These are phyloP conservation scores for Lota lota DNA, from an alignment of 2,113 vertebrate genomes.

Conservation along the genomic window DNA sequence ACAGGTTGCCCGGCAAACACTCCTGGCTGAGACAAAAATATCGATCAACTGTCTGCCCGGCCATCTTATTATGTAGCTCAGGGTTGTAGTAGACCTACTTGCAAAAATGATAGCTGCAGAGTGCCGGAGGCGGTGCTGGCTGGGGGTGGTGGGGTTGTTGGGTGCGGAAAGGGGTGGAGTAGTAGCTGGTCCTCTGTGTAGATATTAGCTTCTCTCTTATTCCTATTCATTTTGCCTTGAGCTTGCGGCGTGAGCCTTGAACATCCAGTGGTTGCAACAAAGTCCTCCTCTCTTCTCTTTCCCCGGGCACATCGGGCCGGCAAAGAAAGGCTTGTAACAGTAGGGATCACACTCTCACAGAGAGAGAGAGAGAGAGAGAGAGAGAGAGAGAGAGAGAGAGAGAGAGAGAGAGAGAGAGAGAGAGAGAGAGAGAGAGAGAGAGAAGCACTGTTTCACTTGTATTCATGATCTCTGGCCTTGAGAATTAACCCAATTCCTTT, in stretches of 20 bases:
- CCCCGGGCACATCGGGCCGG: too few relatives aligned
- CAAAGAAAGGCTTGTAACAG: too few relatives aligned
- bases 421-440: neutral
- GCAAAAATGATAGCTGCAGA: constrained; percentile 22
- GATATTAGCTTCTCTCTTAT: neutral
- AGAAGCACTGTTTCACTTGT: neutral
- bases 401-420: neutral
- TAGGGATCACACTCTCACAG: too few relatives aligned
- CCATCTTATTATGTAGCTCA: constrained; percentile 61
- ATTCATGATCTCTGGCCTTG: neutral
- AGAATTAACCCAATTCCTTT: neutral
- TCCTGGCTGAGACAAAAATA: constrained; percentile 73
- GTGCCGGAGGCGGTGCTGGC: too few relatives aligned
- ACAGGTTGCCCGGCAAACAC: constrained; percentile 56
- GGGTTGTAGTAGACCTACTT: constrained; percentile 59
- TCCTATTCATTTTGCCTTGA: too few relatives aligned
- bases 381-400: neutral
- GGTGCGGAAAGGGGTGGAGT: neutral
- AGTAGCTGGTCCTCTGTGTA: neutral
- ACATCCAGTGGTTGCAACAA: too few relatives aligned
- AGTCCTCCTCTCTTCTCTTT: too few relatives aligned
- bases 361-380: too few relatives aligned
- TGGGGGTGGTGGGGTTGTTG: neutral
- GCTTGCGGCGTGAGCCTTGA: too few relatives aligned
- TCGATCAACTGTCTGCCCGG: constrained; percentile 65